Percentiles rank a stretch among this genome's conserved stretches.
phyloP scores from a whole-genome alignment of 2,113 vertebrate genomes.

The Tricholaema leucomelas region DNA sequence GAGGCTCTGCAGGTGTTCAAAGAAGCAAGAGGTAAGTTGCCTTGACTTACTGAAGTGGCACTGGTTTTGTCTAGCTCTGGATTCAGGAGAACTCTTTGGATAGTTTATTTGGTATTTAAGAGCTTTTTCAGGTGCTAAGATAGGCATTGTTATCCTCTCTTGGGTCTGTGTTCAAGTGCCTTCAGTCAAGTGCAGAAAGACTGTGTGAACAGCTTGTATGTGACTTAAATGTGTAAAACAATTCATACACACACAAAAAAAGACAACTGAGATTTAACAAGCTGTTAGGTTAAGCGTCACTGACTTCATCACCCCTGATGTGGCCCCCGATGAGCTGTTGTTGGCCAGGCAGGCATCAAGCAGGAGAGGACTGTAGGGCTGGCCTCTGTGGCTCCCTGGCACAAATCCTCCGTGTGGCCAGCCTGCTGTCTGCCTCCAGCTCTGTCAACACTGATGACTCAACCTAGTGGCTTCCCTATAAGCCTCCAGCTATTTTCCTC shows the following conservation, averaged over 20 bases:
- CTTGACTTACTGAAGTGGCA: background rate
- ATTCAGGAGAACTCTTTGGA: background rate
- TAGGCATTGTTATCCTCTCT: background rate
- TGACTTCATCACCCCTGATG: background rate
- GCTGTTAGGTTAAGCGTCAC: background rate
- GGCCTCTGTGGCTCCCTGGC: background rate
- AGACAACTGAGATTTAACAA: background rate
- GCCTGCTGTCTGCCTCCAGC: background rate
- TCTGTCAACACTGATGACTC: background rate
- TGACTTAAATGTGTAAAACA: background rate
- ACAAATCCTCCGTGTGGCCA: rapidly evolving
- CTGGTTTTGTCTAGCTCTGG: background rate
- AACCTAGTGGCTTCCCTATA: background rate
- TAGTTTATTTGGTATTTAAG: background rate
- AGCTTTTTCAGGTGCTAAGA: background rate
- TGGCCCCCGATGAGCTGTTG: background rate
- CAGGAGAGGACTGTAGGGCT: background rate
- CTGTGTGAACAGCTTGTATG: background rate
- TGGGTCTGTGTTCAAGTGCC: background rate
- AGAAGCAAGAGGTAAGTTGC: conserved; percentile 88
- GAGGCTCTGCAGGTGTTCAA: conserved; percentile 84
- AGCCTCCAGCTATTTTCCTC: background rate
- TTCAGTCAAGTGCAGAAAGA: background rate
- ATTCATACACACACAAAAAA: background rate
- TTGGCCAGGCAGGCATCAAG: background rate